These are phyloP conservation scores for Leistus spinibarbis DNA, from an alignment of 2,888 invertebrate species.

Conservation along the genomic window DNA sequence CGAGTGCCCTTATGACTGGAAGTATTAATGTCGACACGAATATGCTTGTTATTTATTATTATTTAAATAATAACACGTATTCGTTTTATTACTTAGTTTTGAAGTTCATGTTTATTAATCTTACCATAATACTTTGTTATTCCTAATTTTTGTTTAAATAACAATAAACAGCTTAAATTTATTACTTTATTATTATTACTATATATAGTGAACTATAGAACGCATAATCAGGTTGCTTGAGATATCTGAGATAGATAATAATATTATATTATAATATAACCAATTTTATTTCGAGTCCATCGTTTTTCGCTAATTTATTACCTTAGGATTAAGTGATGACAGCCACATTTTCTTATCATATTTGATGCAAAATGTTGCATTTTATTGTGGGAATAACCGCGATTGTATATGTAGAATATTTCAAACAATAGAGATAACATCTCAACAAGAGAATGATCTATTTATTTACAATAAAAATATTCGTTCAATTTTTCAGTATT, in stretches of 20 bases:
- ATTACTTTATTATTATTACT: not conserved
- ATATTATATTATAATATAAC: too few relatives aligned
- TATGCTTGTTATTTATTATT: too few relatives aligned
- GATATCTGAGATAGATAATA: too few relatives aligned
- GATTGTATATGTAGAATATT: not conserved
- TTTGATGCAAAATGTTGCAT: not conserved
- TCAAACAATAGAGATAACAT: not conserved
- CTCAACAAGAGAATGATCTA: not conserved
- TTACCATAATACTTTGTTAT: not conserved
- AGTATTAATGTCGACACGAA: too few relatives aligned
- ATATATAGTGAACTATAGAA: not conserved
- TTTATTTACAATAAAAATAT: not conserved
- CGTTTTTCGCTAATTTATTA: not conserved
- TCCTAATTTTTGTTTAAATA: not conserved
- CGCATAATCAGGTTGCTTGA: too few relatives aligned
- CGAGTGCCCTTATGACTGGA: too few relatives aligned
- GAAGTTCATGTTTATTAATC: not conserved
- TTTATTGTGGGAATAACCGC: not conserved
- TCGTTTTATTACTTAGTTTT: not conserved
- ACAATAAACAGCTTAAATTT: not conserved
- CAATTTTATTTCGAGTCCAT: too few relatives aligned
- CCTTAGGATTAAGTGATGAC: not conserved
- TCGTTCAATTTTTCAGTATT: not conserved
- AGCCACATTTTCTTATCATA: not conserved
- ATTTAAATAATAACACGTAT: not conserved